These are phyloP conservation scores for Indicator maculatus DNA, from an alignment of 2,113 vertebrate species.

Conservation along the genomic window DNA sequence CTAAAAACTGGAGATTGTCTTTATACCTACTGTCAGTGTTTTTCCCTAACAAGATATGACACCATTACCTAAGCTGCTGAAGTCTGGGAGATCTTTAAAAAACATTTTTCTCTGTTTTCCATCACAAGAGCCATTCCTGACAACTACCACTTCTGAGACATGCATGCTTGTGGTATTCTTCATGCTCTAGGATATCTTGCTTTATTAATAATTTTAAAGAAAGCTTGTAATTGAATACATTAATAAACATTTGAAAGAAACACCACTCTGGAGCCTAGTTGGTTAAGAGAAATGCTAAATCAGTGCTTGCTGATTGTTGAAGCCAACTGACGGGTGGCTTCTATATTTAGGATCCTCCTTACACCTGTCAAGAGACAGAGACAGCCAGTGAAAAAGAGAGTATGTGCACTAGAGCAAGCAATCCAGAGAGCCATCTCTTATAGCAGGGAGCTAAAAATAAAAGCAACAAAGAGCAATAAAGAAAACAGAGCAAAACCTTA, in stretches of 20 bases:
- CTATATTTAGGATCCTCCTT: constrained; percentile 66
- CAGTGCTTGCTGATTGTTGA: constrained; percentile 56
- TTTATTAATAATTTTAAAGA: background rate
- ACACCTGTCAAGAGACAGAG: constrained; percentile 70
- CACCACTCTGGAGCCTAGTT: constrained; percentile 4
- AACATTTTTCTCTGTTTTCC: background rate
- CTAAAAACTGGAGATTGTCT: background rate
- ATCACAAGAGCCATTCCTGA: background rate
- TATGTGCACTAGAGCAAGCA: constrained; percentile 41
- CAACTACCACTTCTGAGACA: background rate
- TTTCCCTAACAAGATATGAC: background rate
- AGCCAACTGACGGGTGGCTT: constrained; percentile 54
- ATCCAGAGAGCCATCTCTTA: constrained; percentile 37
- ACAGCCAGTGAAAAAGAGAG: background rate
- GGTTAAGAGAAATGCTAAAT: constrained; percentile 49
- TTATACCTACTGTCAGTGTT: background rate
- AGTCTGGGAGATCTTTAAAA: background rate
- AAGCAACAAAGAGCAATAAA: constrained; percentile 50
- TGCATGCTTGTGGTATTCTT: background rate
- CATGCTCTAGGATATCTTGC: background rate
- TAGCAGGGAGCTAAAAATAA: constrained; percentile 73
- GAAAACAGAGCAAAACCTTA: constrained; percentile 66
- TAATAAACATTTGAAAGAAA: constrained; percentile 4
- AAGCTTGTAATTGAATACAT: background rate
- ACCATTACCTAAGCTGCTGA: background rate